Percentiles rank a stretch among this genome's conserved stretches.
These are phyloP conservation scores for Alectura lathami DNA, from an alignment of 2,113 vertebrate genomes.

Conservation along the genomic window DNA sequence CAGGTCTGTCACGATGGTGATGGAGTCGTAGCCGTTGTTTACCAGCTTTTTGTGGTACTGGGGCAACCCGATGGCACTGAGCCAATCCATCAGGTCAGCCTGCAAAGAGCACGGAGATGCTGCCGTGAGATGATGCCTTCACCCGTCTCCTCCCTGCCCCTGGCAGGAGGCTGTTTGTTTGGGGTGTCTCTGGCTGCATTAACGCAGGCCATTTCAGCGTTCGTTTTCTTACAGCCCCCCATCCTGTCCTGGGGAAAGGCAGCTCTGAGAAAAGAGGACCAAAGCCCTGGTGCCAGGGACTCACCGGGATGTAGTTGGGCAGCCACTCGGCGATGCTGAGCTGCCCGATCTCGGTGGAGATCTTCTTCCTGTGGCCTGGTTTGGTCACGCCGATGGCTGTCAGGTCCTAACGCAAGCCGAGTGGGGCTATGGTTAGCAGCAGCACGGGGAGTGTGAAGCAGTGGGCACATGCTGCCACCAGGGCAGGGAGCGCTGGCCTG, in stretches of 20 bases:
- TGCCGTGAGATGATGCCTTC: neutral
- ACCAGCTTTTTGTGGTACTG: slow-evolving; percentile 94
- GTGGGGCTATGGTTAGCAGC: neutral
- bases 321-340: slow-evolving; percentile 93
- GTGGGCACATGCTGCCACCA: neutral
- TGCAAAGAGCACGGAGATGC: neutral
- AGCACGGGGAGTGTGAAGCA: rapidly evolving
- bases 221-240: neutral
- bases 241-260: neutral
- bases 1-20: slow-evolving; percentile 90
- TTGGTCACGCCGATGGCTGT: slow-evolving; percentile 96
- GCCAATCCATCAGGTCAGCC: slow-evolving; percentile 91
- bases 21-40: slow-evolving; percentile 93
- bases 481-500: rapidly evolving
- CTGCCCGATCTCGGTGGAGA: slow-evolving; percentile 91
- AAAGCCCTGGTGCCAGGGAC: neutral
- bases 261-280: neutral
- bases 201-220: rapidly evolving
- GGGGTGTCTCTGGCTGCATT: neutral
- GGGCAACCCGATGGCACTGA: slow-evolving; percentile 88
- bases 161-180: neutral
- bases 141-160: neutral
- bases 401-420: slow-evolving; percentile 81
- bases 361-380: slow-evolving; percentile 95
- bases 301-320: slow-evolving; percentile 92